Base-by-base conservation (phyloP, 2,888 invertebrate genomes). In the Celastrina argiolus region DNA sequence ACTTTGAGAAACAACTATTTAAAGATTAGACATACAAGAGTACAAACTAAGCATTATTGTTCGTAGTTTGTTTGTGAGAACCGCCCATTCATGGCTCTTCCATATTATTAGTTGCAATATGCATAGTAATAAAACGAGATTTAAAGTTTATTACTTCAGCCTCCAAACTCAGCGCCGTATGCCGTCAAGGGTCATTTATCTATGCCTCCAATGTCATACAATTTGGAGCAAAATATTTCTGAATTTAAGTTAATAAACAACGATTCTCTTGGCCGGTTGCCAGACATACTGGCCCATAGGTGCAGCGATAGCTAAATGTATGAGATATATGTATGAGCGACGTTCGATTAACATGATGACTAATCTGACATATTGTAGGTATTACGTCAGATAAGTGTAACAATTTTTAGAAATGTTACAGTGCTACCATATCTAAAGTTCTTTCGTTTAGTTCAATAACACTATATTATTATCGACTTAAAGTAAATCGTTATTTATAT, bases 181-280 rank as follows among this genome's bases (percentile, higher is more conserved):
- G 51, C 5, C 22, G 51, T 51, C 51, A 51, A 51, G 22, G 14
- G 51, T 51, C 51, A 51, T 18, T 45, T 18, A 18, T 51, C 51
- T 51, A 51, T 51, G 22, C 22, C 36, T 51, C 51, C 51, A 51
- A 51, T 51, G 51, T 51, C 51, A 51, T 26, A 51, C 51, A 51
- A 51, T 51, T 51, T 51, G 12, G 51, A 51, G 22, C 22, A 6
- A n/a, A 51, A 51, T 51, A 51, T 51, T 51, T 51, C 51, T 51
- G 51, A 26, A 51, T 12, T 51, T 51, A 51, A 51, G 12, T 51
- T 51, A 51, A 51, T 51, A 51, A 51, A 51, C 22, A 51, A 51
- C 22, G 51, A 51, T 51, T 26, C 22, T 51, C 12, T 51, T 51
- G 51, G 51, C 22, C 5, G 51, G 1, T 51, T 2, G 51, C 51